A percentile compares a stretch with the other conserved stretches of the same genome.
These are phyloP conservation scores for Rhinoderma darwinii DNA, from an alignment of 2,113 vertebrate genomes.

Conservation along the genomic window DNA sequence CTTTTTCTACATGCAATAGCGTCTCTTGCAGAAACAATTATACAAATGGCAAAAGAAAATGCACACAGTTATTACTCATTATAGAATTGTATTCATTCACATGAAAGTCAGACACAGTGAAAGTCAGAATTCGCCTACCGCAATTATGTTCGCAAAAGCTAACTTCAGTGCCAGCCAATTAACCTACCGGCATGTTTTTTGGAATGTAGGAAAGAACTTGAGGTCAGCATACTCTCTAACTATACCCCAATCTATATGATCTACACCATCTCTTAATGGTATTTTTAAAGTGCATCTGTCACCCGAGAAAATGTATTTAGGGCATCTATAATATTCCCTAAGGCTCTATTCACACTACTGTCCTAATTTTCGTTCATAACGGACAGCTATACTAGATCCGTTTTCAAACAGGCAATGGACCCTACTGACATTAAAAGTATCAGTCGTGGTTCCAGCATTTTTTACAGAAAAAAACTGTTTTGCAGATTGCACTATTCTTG, in stretches of 20 bases:
- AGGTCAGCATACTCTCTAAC: neutral
- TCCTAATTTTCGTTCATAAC: neutral
- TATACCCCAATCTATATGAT: neutral
- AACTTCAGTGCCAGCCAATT: neutral
- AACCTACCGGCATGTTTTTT: neutral
- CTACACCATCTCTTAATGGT: neutral
- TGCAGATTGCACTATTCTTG: no score
- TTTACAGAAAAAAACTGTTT: no score
- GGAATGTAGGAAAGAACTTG: neutral
- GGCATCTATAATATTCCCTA: neutral
- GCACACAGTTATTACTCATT: constrained; percentile 10
- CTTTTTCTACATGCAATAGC: neutral
- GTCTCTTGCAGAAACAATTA: constrained; percentile 23
- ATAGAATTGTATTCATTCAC: neutral
- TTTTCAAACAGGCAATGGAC: no score
- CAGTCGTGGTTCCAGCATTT: no score
- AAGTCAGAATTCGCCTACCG: neutral
- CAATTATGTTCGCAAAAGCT: neutral
- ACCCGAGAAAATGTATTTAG: neutral
- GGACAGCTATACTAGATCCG: neutral
- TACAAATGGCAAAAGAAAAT: constrained; percentile 21
- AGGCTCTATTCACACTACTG: neutral
- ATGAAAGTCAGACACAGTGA: neutral
- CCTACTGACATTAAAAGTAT: no score
- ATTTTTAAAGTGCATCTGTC: neutral